Evolutionary conservation across 2,888 invertebrate genomes (phyloP).

Genomic region (Biston stratarius): DNA sequence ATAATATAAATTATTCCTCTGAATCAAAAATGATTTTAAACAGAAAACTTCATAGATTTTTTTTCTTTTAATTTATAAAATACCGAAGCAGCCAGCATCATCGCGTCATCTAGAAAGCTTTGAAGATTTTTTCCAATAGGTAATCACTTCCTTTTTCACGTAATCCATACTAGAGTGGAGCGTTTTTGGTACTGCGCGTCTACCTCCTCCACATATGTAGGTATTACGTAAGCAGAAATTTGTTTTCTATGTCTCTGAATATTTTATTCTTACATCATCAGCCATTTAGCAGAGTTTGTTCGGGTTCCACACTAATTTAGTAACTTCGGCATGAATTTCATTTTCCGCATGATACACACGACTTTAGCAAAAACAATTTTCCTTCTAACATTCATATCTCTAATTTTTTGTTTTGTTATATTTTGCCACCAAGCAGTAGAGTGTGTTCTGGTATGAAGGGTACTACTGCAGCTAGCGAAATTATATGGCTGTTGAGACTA

Average conservation of each 20-base stretch:
- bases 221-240: not conserved
- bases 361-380: too few species aligned
- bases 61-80: slow-evolving; percentile 7
- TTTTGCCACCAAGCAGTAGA: too few species aligned
- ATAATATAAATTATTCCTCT: not conserved
- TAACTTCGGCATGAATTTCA: too few species aligned
- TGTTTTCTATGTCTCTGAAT: not conserved
- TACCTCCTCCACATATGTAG: not conserved
- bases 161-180: slow-evolving; percentile 50
- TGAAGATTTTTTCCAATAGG: slow-evolving; percentile 60
- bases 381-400: too few species aligned
- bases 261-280: too few species aligned
- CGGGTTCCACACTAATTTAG: too few species aligned
- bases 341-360: too few species aligned
- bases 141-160: slow-evolving; percentile 54
- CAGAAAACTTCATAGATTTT: not conserved
- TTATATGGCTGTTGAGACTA: too few species aligned
- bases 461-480: too few species aligned
- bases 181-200: slow-evolving; percentile 24
- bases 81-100: slow-evolving; percentile 5
- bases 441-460: too few species aligned
- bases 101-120: slow-evolving; percentile 8
- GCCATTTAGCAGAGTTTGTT: too few species aligned
- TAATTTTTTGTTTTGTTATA: too few species aligned
- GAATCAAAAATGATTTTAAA: slow-evolving; percentile 3